Conservation (phyloP, 2,888 invertebrate species). For the Noctua fimbriata region DNA sequence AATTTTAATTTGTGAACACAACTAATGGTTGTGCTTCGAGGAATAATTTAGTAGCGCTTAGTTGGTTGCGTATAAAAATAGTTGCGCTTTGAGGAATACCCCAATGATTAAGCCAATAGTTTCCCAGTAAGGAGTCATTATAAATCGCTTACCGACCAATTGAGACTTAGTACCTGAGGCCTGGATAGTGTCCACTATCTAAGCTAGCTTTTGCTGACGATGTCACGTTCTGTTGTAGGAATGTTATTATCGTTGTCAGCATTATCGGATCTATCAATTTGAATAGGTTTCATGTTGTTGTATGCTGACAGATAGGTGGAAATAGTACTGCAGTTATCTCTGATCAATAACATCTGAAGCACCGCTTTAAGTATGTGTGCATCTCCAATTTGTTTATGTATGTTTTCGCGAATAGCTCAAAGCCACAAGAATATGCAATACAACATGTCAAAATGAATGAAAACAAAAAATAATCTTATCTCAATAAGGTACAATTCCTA, state of each 20-base stretch:
- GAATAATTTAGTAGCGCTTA: no score
- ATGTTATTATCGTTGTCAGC: slow-evolving; percentile 32
- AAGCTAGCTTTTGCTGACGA: slow-evolving; percentile 4
- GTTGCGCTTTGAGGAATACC: no score
- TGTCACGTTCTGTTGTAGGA: slow-evolving; percentile 20
- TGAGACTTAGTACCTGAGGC: slow-evolving; percentile 26
- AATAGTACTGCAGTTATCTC: not conserved
- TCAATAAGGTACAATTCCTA: not conserved
- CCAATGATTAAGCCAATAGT: slow-evolving; percentile 32
- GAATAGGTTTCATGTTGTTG: slow-evolving; percentile 16
- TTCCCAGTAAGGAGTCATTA: slow-evolving; percentile 58
- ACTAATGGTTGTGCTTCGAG: no score
- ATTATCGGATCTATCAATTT: slow-evolving; percentile 10
- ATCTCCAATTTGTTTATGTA: not conserved
- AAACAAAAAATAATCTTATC: not conserved
- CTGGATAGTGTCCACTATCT: slow-evolving; percentile 39
- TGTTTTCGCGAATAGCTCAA: no score
- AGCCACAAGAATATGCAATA: not conserved
- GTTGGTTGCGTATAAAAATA: no score
- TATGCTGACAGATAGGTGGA: not conserved
- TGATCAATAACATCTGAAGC: not conserved
- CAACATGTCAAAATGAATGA: not conserved
- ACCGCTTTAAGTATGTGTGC: not conserved
- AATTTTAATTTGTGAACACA: no score
- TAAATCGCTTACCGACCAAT: slow-evolving; percentile 57